These are phyloP conservation scores for Aporophyla nigra DNA, from an alignment of 2,888 invertebrate species.

Conservation along the genomic window DNA sequence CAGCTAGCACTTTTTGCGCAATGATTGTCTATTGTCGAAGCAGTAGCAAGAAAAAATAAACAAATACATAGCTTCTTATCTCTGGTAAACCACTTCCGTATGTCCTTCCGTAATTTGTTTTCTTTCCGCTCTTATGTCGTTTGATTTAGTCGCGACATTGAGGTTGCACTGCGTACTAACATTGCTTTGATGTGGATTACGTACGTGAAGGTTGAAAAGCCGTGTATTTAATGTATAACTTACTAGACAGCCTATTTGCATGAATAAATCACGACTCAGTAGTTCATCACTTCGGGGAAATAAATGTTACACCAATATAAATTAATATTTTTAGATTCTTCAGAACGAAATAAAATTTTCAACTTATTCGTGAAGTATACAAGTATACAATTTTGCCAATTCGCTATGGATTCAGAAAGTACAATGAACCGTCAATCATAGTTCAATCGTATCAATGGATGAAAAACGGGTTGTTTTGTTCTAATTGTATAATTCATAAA, in stretches of 20 bases:
- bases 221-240: constrained; percentile 10
- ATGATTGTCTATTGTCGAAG: constrained; percentile 19
- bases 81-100: constrained; percentile 62
- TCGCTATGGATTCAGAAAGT: not conserved
- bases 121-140: constrained; percentile 49
- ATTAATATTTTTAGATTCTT: too few species aligned
- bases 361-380: too few species aligned
- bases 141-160: constrained; percentile 50
- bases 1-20: constrained; percentile 36
- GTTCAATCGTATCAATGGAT: not conserved
- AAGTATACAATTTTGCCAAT: not conserved
- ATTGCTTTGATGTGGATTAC: constrained; percentile 14
- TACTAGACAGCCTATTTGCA: constrained; percentile 21
- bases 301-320: constrained; percentile 2
- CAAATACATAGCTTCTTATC: constrained; percentile 49
- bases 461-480: not conserved
- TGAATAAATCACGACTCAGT: constrained; percentile 12
- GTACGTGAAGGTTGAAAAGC: constrained; percentile 33
- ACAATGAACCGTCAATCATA: not conserved
- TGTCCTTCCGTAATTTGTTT: constrained; percentile 61
- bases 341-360: too few species aligned
- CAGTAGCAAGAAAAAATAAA: constrained; percentile 41
- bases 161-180: not conserved
- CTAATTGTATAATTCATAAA: not conserved
- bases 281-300: not conserved